Base-by-base conservation (phyloP, 53 echinoderm and acorn worm genomes). In the Actinopyga echinites region DNA sequence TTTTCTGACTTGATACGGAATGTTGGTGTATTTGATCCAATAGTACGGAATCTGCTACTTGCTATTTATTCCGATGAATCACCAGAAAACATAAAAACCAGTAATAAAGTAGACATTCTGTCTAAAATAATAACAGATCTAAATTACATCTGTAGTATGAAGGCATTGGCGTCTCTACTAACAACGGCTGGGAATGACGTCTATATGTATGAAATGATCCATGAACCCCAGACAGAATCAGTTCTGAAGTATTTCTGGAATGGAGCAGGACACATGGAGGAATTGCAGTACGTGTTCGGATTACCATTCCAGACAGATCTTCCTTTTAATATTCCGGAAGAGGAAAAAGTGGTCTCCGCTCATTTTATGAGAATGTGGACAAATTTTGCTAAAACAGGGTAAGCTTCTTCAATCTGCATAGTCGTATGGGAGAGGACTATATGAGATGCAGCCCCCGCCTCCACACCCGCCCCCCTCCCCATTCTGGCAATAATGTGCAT, bases 31-130 rank as follows among this genome's bases (percentile, higher is more conserved):
- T 49, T 17, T 69, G 92, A 94, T 55, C 68, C 88, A 57, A 94
- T 94, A 63, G 92, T 84, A 42, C 62, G 80, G 43, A 88, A 89
- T 58, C 92, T 94, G 11, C 85, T 96, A n/a, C 26, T 30, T 30
- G 44, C 54, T 21, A 13, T 77, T 20, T 34, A 77, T 30, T 19
- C 30, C 19, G 11, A 77, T 28, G 77, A 77, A 7, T 6, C n/a
- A 12, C 40, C 44, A 24, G 26, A n/a, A 19, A 21, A 24, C 9
- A 25, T 33, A 0, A 19, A 25, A 30, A 54, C 49, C 13, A 94
- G 84, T 49, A 63, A 45, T 32, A 30, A 56, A 13, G 29, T 77
- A 30, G 77, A 77, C 21, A 20, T 55, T 6, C 24, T 77, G 19
- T 77, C 77, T 28, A 20, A 30, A 30, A 77, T 77, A 19, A 19